Conservation (phyloP, 1,140 invertebrate species). For the Artemia franciscana region DNA sequence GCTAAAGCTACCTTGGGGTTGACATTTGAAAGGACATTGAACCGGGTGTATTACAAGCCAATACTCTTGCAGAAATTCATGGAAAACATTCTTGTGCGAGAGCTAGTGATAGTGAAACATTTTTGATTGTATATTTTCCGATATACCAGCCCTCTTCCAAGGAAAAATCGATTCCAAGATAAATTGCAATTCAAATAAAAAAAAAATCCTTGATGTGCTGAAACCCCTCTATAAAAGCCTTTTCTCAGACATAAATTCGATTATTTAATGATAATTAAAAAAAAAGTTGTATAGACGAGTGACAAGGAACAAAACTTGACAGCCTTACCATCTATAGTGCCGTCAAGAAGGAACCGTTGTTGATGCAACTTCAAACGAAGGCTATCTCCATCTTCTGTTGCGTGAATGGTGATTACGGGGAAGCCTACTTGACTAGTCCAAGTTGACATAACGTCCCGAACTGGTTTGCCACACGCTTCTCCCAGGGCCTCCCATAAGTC, state of each 20-base stretch:
- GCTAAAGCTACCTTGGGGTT: no score
- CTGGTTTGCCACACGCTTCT: conserved; percentile 71
- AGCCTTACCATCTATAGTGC: conserved; percentile 22
- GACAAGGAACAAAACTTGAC: not conserved
- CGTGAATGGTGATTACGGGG: conserved; percentile 33
- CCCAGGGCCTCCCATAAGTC: conserved; percentile 80
- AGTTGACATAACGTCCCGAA: conserved; percentile 71
- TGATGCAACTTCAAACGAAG: conserved; percentile 48
- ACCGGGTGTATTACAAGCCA: no score
- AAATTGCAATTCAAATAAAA: not conserved
- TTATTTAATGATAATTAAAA: no score
- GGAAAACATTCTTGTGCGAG: no score
- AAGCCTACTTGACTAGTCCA: conserved; percentile 90
- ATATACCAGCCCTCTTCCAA: no score
- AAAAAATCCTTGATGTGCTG: not conserved
- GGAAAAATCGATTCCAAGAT: not conserved
- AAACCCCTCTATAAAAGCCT: no score
- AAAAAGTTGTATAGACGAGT: no score
- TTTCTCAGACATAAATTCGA: no score
- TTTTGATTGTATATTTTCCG: no score
- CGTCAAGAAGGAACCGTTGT: conserved; percentile 65
- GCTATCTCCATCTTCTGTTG: conserved; percentile 23
- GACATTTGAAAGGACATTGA: no score
- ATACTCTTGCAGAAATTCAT: no score
- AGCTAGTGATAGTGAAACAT: no score